Base-by-base conservation (phyloP, 2,797 vertebrate species). In the Muscicapa comitata region DNA sequence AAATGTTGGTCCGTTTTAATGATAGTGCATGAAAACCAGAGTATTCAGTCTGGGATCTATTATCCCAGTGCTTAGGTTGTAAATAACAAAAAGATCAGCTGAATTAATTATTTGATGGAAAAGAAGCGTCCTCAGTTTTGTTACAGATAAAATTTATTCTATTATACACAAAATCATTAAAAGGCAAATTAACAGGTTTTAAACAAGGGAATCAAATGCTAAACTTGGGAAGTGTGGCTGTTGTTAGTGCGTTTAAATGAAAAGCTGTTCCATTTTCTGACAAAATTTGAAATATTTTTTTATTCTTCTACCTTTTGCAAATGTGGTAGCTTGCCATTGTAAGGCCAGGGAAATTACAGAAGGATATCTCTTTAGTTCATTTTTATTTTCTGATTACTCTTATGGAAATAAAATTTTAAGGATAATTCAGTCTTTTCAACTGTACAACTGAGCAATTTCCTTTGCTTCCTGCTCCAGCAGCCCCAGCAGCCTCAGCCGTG, bases 371-470 rank as follows among this genome's bases (percentile, higher is more conserved):
- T 55, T 73, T 8, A 70, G 25, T n/a, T 26, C 2, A 23, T 83
- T 83, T 91, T 83, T 58, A 61, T 88, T 87, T 82, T 90, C 70
- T 66, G 42, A 33, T 89, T 57, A 43, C 77, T 68, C 57, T 76
- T 88, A 61, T 42, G 77, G 90, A 91, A 93, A 63, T 90, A 53
- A 63, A 61, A 77, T 91, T 93, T 89, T 80, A 51, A 90, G 78
- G 67, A 7, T 82, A 81, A 87, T 94, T 96, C 78, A 62, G 43
- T 84, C 94, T 88, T 94, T 92, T 82, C 74, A 87, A 5, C 61
- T 76, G 9, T 20, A 20, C 61, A 90, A 35, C n/a, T 33, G 90
- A 90, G 82, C 89, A 76, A 94, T 97, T 97, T 95, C 72, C 93
- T 97, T 85, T 65, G 62, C 88, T 93, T 89, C 92, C 86, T 91